Evolutionary conservation across 2,888 invertebrate species (phyloP).

Genomic region (Sminthurinus aureus): DNA sequence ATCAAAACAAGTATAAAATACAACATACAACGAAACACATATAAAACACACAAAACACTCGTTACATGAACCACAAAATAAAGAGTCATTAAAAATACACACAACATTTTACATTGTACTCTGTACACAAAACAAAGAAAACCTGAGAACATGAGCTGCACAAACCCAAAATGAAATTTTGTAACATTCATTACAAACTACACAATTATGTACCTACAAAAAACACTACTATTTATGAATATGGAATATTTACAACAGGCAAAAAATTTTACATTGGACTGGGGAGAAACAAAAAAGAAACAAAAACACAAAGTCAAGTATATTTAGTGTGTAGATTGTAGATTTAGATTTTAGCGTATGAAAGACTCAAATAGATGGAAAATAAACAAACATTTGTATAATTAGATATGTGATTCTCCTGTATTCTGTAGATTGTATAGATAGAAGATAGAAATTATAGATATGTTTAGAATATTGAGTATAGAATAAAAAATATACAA

Average conservation of each 20-base stretch:
- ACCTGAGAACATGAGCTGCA: neutral
- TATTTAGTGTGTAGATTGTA: neutral
- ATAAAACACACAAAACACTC: no score
- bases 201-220: no score
- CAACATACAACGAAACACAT: neutral
- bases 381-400: no score
- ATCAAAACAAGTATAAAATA: neutral
- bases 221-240: no score
- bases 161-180: neutral
- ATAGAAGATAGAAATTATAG: neutral
- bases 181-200: neutral
- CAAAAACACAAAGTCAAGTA: neutral
- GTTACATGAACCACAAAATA: no score
- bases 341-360: neutral
- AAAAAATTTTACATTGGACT: neutral
- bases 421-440: neutral
- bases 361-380: neutral
- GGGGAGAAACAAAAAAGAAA: neutral
- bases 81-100: no score
- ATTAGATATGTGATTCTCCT: no score
- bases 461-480: neutral
- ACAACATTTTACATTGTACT: neutral
- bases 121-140: neutral
- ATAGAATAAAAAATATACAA: no score
- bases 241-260: neutral